Conservation (phyloP, 2,888 invertebrate genomes). For the Agrilus mali region DNA sequence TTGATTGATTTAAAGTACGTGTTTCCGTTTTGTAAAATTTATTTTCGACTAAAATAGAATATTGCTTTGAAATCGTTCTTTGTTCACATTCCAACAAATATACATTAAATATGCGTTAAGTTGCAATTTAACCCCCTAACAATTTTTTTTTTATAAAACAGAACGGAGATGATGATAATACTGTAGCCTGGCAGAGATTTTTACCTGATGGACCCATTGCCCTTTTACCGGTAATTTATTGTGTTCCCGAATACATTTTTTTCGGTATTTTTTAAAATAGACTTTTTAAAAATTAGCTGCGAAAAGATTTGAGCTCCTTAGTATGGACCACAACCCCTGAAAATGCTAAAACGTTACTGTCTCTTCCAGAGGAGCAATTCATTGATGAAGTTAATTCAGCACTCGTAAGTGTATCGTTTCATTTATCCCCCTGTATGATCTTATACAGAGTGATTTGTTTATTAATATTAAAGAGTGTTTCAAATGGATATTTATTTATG, state of each 20-base stretch:
- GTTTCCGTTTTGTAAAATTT: too few relatives aligned
- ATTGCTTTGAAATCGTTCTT: too few relatives aligned
- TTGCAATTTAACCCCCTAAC: not conserved
- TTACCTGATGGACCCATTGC: constrained; percentile 87
- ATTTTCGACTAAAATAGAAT: too few relatives aligned
- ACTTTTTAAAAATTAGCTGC: constrained; percentile 39
- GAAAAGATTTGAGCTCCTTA: constrained; percentile 66
- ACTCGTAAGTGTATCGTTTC: constrained; percentile 44
- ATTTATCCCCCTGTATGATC: not conserved
- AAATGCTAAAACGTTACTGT: constrained; percentile 61
- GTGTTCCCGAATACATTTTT: not conserved
- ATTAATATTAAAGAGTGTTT: too few relatives aligned
- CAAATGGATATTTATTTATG: too few relatives aligned
- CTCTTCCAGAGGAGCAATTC: constrained; percentile 64
- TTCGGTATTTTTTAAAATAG: constrained; percentile 1
- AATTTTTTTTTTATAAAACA: constrained; percentile 7
- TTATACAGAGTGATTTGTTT: not conserved
- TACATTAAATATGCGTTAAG: not conserved
- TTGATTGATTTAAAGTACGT: too few relatives aligned
- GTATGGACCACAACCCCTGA: constrained; percentile 81
- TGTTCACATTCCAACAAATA: not conserved
- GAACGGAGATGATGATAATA: constrained; percentile 58
- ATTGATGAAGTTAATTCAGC: constrained; percentile 80
- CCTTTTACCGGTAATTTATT: constrained; percentile 57
- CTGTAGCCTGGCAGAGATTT: constrained; percentile 93